A percentile compares a stretch with the other conserved stretches of the same genome.
phyloP scores from a whole-genome alignment of 2,888 invertebrate species.

The Cerceris rybyensis region DNA sequence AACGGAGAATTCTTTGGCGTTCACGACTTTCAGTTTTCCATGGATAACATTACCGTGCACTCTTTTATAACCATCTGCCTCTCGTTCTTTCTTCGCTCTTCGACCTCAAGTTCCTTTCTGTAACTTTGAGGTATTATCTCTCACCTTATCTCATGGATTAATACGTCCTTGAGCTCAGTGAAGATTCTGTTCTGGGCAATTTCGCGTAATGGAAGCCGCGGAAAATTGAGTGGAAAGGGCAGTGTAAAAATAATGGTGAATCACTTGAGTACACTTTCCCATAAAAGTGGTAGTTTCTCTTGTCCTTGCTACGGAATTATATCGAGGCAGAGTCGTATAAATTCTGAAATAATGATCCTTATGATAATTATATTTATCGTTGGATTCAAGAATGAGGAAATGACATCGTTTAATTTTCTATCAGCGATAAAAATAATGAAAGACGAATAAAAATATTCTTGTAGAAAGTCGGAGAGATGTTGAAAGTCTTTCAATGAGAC shows the following conservation, averaged over 20 bases:
- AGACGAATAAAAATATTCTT: too few relatives aligned
- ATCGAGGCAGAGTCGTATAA: constrained; percentile 28
- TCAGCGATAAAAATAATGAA: too few relatives aligned
- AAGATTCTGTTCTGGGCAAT: constrained; percentile 57
- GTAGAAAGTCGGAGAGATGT: too few relatives aligned
- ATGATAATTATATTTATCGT: constrained; percentile 43
- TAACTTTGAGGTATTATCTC: constrained; percentile 42
- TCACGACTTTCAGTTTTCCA: constrained; percentile 4
- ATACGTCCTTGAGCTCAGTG: constrained; percentile 41
- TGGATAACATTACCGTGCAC: constrained; percentile 18
- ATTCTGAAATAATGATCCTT: constrained; percentile 28
- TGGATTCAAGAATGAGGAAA: not conserved
- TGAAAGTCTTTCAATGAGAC: too few relatives aligned
- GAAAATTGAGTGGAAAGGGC: constrained; percentile 43
- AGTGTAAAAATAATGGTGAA: constrained; percentile 50
- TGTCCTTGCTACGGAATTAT: constrained; percentile 17
- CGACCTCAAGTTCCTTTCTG: constrained; percentile 23
- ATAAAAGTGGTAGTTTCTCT: constrained; percentile 32
- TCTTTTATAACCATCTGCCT: constrained; percentile 37
- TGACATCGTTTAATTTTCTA: not conserved
- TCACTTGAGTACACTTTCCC: constrained; percentile 35
- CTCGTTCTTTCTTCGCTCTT: constrained; percentile 19
- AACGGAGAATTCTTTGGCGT: constrained; percentile 51
- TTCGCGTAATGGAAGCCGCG: constrained; percentile 50
- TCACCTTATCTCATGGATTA: constrained; percentile 56